Base-by-base conservation (phyloP, 2,797 vertebrate species). In the Salmo trutta region DNA sequence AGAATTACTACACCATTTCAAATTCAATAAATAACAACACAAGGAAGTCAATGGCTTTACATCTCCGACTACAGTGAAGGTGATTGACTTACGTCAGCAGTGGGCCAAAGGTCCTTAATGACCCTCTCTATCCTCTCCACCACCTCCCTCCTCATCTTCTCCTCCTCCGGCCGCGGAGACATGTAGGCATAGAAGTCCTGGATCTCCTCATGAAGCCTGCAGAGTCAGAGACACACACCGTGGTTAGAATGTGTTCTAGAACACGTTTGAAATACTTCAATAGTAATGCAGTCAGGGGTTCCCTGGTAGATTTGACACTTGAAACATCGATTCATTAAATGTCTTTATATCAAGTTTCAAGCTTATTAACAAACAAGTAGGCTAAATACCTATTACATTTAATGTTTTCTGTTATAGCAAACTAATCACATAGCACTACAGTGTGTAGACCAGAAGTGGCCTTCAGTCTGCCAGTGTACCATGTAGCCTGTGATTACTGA, bases 151-250 rank as follows among this genome's bases (percentile, higher is more conserved):
- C 98, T 96, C 98, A 99, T 99, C 73, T 96, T 94, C 83, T 97
- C 97, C 93, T 99, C 98, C 87, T 98, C 98, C 8, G 96, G 96
- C 80, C 96, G 94, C 41, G 98, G 98, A 10, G 97, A 98, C 96
- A 99, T 99, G 92, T 98, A 99, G 91, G 96, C 96, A 91, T 98
- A 99, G 74, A 99, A 99, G 86, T 99, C 98, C 84, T 98, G 89
- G 70, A 99, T 98, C 93, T 99, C 98, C 90, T 99, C 98, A 77
- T 99, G 98, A 4, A 99, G 94, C 65, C 98, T 99, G n/a, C 21
- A 78, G 56, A 78, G 33, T 62, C 73, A 71, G 86, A 31, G 47
- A 10, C 1, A 3, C 17, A 74, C 15, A 73, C 15, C 15, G 5
- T 16, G 10, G 65, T 31, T 33, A 17, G 83, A 72, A n/a, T 14